Evolutionary conservation across 1,140 invertebrate genomes (phyloP).

Genomic region (Cotesia glomerata): DNA sequence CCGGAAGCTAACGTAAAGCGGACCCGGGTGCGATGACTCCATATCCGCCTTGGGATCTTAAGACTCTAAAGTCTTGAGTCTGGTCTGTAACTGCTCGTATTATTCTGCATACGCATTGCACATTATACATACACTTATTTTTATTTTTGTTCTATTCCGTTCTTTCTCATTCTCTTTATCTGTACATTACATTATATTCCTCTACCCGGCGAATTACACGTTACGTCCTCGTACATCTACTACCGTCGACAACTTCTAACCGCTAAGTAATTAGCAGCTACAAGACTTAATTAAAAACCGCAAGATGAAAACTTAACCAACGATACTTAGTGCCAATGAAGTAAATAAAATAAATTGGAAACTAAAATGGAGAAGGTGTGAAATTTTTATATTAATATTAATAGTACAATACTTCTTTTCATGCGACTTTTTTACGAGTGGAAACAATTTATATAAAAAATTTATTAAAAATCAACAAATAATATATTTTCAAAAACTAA

Average conservation of each 20-base stretch:
- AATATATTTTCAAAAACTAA: too few species aligned
- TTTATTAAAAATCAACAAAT: too few species aligned
- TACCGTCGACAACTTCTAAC: not conserved
- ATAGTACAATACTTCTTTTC: too few species aligned
- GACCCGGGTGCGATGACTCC: slow-evolving; percentile 44
- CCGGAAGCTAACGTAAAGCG: slow-evolving; percentile 23
- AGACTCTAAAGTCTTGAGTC: too few species aligned
- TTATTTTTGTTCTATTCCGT: slow-evolving; percentile 8
- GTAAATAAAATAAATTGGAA: too few species aligned
- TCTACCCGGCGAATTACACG: too few species aligned
- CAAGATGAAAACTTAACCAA: not conserved
- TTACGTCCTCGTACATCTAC: not conserved
- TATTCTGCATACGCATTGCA: slow-evolving; percentile 23
- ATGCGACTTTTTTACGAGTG: too few species aligned
- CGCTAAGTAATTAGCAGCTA: not conserved
- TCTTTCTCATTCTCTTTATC: slow-evolving; percentile 13
- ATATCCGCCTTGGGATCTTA: slow-evolving; percentile 39
- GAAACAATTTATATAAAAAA: too few species aligned
- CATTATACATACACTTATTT: not conserved
- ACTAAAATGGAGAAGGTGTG: too few species aligned
- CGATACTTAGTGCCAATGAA: not conserved
- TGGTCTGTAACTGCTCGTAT: slow-evolving; percentile 6
- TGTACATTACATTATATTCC: not conserved
- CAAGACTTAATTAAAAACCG: slow-evolving; percentile 3
- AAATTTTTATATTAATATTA: too few species aligned